Percentiles rank a stretch among this genome's conserved stretches.
Evolutionary conservation across 1,140 invertebrate genomes (phyloP).

Genomic region (Drosophila saltans): DNA sequence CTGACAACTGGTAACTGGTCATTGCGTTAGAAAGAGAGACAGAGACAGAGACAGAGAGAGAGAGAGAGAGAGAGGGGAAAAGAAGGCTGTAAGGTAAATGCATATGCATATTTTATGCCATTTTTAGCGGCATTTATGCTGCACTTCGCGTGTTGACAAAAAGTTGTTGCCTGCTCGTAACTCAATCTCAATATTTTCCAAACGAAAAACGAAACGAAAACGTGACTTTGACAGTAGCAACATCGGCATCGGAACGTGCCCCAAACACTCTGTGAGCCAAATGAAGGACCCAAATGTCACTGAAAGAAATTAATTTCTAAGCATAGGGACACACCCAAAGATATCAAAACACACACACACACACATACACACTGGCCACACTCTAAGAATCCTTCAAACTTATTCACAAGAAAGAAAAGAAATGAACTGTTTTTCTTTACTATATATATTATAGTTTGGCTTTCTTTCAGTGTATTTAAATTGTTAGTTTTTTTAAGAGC

Average conservation of each 20-base stretch:
- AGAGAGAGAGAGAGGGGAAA: neutral
- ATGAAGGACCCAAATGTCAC: slow-evolving; percentile 44
- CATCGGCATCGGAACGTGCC: slow-evolving; percentile 28
- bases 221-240: slow-evolving; percentile 79
- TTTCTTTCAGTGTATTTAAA: slow-evolving; percentile 13
- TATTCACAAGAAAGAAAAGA: too few relatives aligned
- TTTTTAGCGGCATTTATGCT: slow-evolving; percentile 78
- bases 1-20: slow-evolving; percentile 37
- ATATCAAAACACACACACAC: slow-evolving; percentile 34
- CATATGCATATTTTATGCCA: slow-evolving; percentile 80
- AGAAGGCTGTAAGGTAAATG: slow-evolving; percentile 43
- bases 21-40: neutral
- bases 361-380: neutral
- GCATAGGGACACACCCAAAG: too few relatives aligned
- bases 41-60: neutral
- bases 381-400: too few relatives aligned
- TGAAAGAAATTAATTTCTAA: neutral
- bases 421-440: too few relatives aligned
- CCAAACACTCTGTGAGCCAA: slow-evolving; percentile 31
- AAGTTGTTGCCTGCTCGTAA: slow-evolving; percentile 79
- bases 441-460: too few relatives aligned
- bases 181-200: slow-evolving; percentile 76
- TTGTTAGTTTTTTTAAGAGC: slow-evolving; percentile 15
- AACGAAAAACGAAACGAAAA: slow-evolving; percentile 45
- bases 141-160: slow-evolving; percentile 76